Evolutionary conservation across 2,113 vertebrate genomes (phyloP), one percentile per base, ranked within the genome.

Genomic region (Cavia porcellus): DNA sequence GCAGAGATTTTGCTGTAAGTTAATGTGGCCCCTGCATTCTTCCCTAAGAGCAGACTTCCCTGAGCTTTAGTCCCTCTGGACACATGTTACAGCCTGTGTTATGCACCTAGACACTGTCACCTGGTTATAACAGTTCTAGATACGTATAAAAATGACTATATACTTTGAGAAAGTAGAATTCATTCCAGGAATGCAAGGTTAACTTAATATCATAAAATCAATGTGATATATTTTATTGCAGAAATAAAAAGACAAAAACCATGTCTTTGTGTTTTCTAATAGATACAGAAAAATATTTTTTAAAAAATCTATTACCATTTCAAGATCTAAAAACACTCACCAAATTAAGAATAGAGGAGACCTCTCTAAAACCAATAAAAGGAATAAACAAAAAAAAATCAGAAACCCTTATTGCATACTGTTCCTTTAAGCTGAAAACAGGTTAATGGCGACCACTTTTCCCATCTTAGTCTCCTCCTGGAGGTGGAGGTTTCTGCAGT

Each of bases 141-240:
- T 64, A 55, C 45, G 55, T 52, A 72, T 42, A 86, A 52, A 68
- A 89, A 57, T 68, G 52, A 89, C 55, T 57, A 45, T 32, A 89
- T 45, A 32, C 42, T 62, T 83, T 22, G 35, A 96, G 14, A 32
- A 88, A 77, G 10, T 30, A 9, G 28, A 32, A 75, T 94, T 77
- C 57, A 52, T 81, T 32, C 4, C 74, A 82, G 57, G 59, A 77
- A 24, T 42, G 25, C 13, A 68, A 94, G 30, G n/a, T 92, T 88
- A 68, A 50, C 52, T 94, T 92, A 85, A 20, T 7, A 66, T 28
- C 30, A 72, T 52, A 75, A 95, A 87, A 90, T 86, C 50, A 68
- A 42, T 15, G 7, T 28, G 52, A 61, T 50, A 68, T 22, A 13
- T 20, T 28, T 50, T 30, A 35, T 45, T 68, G 57, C 59, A 22